Evolutionary conservation across 2,113 vertebrate genomes (phyloP), one percentile per base, ranked within the genome.

Genomic region (Coracopsis vasa): DNA sequence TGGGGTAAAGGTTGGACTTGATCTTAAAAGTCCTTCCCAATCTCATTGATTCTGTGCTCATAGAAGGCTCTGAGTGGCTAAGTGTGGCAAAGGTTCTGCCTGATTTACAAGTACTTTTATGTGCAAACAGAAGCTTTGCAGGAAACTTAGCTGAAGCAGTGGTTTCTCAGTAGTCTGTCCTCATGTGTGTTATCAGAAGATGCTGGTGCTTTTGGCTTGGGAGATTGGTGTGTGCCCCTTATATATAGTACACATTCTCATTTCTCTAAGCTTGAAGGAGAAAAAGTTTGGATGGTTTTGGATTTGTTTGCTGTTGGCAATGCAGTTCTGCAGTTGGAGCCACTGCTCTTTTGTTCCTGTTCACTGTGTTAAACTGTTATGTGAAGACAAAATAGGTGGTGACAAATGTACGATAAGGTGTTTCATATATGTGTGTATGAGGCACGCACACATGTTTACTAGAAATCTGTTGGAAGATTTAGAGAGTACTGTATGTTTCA

Each of bases 101-200:
- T 58, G 33, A 35, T 58, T 58, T 58, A 15, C 56, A 35, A 15
- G 21, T 58, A 16, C 7, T 65, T 29, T 20, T 21, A 28, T 4
- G 2, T 86, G 51, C 44, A 86, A 27, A 28, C 4, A 45, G 53
- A 44, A 45, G 4, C 44, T n/a, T 42, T 0, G 0, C 23, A 60
- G 44, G 4, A 72, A 53, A 54, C 27, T 48, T 56, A 24, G 0
- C 24, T 37, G 23, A 39, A 71, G 14, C 5, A 28, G 25, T 14
- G 31, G 9, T 28, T 75, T 44, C 29, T 67, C 54, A 15, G 11
- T 72, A 21, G 18, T 61, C 5, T 69, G 5, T 33, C 8, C 11
- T 8, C 11, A 3, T 41, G 8, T 31, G 24, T 41, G 6, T 74
- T 58, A 41, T 39, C 13, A 39, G 39, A 33, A 72, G 18, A 11